Percentiles rank a stretch among this genome's conserved stretches.
Conservation (phyloP, 2,888 invertebrate species). For the Taphrorychus bicolor region DNA sequence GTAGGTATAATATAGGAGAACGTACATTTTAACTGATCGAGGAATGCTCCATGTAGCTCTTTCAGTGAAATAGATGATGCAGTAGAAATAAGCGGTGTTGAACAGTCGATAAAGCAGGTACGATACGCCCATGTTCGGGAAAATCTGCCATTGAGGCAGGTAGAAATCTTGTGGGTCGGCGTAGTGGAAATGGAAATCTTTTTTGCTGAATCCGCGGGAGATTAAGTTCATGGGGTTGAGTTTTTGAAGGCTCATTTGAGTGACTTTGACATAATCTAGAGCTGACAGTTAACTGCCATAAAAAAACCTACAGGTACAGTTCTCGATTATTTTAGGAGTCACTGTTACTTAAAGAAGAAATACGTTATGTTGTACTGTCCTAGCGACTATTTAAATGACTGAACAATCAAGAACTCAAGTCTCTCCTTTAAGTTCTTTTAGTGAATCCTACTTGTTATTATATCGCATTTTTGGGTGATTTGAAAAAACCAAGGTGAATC, state of each 20-base stretch:
- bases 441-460: no score
- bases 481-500: no score
- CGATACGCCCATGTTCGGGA: constrained; percentile 16
- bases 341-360: background rate
- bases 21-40: background rate
- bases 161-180: constrained; percentile 34
- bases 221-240: background rate
- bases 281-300: no score
- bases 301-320: background rate
- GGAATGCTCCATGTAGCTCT: constrained; percentile 5
- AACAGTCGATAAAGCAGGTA: constrained; percentile 34
- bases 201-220: background rate
- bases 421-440: no score
- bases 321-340: background rate
- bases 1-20: constrained; percentile 31
- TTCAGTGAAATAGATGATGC: background rate
- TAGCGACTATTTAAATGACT: no score
- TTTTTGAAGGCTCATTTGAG: no score
- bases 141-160: constrained; percentile 40
- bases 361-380: no score
- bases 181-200: constrained; percentile 19
- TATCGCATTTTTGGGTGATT: no score
- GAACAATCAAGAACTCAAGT: no score
- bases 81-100: constrained; percentile 14
- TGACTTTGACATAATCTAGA: no score